Evolutionary conservation across 1,140 invertebrate species (phyloP).

Genomic region (Elymnias hypermnestra): DNA sequence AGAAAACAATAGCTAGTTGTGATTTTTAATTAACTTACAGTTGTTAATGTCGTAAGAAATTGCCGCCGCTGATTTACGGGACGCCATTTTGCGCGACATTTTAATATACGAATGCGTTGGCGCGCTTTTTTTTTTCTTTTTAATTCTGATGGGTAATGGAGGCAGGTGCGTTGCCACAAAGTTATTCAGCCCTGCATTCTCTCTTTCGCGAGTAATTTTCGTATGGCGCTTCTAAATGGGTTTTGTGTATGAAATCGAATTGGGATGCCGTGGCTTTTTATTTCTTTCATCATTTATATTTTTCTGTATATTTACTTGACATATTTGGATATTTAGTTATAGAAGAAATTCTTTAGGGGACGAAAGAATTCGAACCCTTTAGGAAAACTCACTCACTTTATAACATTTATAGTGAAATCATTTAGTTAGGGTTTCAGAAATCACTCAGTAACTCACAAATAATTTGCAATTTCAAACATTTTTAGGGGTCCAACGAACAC

Average conservation of each 20-base stretch:
- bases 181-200: slow-evolving; percentile 50
- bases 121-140: slow-evolving; percentile 51
- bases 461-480: too few species aligned
- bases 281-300: too few species aligned
- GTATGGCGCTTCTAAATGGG: slow-evolving; percentile 42
- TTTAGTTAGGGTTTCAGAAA: too few species aligned
- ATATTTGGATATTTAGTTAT: too few species aligned
- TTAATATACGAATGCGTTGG: slow-evolving; percentile 56
- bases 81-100: slow-evolving; percentile 64
- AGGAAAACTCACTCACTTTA: too few species aligned
- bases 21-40: slow-evolving; percentile 31
- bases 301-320: too few species aligned
- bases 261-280: slow-evolving; percentile 28
- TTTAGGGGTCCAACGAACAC: too few species aligned
- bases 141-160: slow-evolving; percentile 50
- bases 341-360: too few species aligned
- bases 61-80: slow-evolving; percentile 62
- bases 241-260: slow-evolving; percentile 42
- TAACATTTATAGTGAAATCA: too few species aligned
- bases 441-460: too few species aligned
- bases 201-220: slow-evolving; percentile 50
- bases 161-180: slow-evolving; percentile 55
- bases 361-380: too few species aligned
- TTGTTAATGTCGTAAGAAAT: slow-evolving; percentile 65
- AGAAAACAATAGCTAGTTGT: not conserved